Conservation (phyloP, 2,797 vertebrate genomes). For the Bryconaethiops microstoma region DNA sequence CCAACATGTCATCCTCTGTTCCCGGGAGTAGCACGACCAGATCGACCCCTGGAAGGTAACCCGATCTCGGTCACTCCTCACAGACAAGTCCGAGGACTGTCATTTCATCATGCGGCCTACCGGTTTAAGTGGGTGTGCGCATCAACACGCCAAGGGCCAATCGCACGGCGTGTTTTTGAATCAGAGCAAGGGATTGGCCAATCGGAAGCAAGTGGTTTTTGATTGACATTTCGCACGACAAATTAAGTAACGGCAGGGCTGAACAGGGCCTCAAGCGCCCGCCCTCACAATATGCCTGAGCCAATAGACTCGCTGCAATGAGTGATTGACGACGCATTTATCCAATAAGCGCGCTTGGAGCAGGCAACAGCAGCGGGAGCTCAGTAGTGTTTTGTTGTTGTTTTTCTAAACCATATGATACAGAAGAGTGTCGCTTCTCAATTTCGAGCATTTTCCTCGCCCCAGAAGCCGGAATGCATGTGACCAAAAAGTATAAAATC, state of each 20-base stretch:
- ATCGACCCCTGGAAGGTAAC: constrained; percentile 78
- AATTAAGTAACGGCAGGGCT: constrained; percentile 27
- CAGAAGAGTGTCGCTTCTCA: constrained; percentile 51
- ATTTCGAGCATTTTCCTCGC: constrained; percentile 47
- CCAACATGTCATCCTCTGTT: constrained; percentile 76
- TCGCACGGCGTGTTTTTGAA: constrained; percentile 51
- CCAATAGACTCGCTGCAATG: constrained; percentile 12
- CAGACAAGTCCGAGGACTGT: constrained; percentile 71
- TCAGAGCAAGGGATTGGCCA: constrained; percentile 56
- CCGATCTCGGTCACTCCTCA: neutral
- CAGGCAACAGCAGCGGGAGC: neutral
- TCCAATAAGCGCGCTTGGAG: constrained; percentile 26
- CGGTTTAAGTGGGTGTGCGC: constrained; percentile 78
- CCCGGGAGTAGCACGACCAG: constrained; percentile 73
- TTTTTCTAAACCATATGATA: constrained; percentile 64
- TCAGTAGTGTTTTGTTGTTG: constrained; percentile 71
- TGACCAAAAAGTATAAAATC: constrained; percentile 66
- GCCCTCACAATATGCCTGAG: neutral
- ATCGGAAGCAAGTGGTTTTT: constrained; percentile 43
- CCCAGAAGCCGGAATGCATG: constrained; percentile 66
- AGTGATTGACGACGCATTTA: neutral
- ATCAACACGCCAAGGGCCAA: constrained; percentile 18
- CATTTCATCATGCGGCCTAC: constrained; percentile 75
- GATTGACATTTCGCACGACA: constrained; percentile 43
- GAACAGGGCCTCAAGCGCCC: neutral